Evolutionary conservation across 2,888 invertebrate species (phyloP), one percentile per base, ranked within the genome.

Genomic region (Endomychus coccineus): DNA sequence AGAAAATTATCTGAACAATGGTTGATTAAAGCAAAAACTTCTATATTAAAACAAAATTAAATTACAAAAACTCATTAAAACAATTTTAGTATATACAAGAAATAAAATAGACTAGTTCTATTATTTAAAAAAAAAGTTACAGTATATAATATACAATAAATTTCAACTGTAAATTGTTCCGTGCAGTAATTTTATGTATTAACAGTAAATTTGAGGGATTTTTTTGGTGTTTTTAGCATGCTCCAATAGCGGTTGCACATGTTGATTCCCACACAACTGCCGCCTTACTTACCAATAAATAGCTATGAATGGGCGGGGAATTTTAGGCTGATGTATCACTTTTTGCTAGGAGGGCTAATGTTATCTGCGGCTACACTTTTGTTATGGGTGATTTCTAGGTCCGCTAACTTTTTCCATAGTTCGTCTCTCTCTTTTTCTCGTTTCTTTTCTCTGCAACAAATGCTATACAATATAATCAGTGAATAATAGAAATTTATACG

Each of bases 401-500:
- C 89, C 61, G 83, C 83, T 69, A 92, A 74, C 71, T 81, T 85
- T 74, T 89, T 90, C 98, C 98, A 98, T 68, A 98, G 73, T 70
- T 98, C 97, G 68, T 92, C 91, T 68, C 94, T 75, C 76, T 97
- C 89, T 74, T 95, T 81, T 77, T 95, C 89, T 70, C 90, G 74
- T 76, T 91, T 85, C 76, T 91, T 86, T 75, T 95, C 89, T 75
- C 92, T 91, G 64, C 19, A 62, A 59, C 41, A 39, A 36, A n/a
- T n/a, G n/a, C n/a, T n/a, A n/a, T n/a, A n/a, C n/a, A n/a, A n/a
- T n/a, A n/a, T n/a, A n/a, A n/a, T n/a, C n/a, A n/a, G n/a, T n/a
- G n/a, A n/a, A n/a, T n/a, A n/a, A n/a, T n/a, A n/a, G n/a, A n/a
- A n/a, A n/a, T n/a, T n/a, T n/a, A n/a, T n/a, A n/a, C n/a, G n/a